phyloP scores from a whole-genome alignment of 2,113 vertebrate genomes.

The Rutilus rutilus region DNA sequence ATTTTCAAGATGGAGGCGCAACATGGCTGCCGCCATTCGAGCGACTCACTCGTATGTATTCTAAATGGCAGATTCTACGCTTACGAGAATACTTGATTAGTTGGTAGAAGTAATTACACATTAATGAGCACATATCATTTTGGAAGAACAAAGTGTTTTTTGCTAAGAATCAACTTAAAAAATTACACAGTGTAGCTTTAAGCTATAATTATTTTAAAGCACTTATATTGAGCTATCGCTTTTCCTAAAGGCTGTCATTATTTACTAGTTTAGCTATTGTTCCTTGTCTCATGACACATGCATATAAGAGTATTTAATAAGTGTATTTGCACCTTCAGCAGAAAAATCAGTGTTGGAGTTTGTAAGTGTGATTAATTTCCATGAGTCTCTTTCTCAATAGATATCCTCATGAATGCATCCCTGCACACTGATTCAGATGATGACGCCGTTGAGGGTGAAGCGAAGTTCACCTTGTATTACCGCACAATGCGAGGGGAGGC shows the following conservation, averaged over 20 bases:
- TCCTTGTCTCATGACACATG: too few species aligned
- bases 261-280: background rate
- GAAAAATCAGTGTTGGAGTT: background rate
- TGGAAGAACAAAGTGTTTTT: too few species aligned
- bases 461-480: constrained; percentile 59
- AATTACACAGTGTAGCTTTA: too few species aligned
- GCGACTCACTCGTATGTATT: too few species aligned
- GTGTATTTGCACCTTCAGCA: background rate
- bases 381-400: constrained; percentile 53
- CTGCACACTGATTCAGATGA: constrained; percentile 39
- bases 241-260: background rate
- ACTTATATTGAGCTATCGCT: background rate
- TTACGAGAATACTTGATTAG: too few species aligned
- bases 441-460: constrained; percentile 60
- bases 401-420: constrained; percentile 59
- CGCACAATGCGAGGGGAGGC: constrained; percentile 61
- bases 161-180: too few species aligned
- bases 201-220: background rate
- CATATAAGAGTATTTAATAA: background rate
- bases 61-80: too few species aligned
- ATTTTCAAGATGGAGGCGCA: too few species aligned
- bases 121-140: too few species aligned
- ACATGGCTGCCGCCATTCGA: too few species aligned
- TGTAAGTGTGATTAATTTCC: background rate
- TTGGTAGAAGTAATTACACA: too few species aligned